Base-by-base conservation (phyloP, 2,888 invertebrate species). In the Pterostichus niger region DNA sequence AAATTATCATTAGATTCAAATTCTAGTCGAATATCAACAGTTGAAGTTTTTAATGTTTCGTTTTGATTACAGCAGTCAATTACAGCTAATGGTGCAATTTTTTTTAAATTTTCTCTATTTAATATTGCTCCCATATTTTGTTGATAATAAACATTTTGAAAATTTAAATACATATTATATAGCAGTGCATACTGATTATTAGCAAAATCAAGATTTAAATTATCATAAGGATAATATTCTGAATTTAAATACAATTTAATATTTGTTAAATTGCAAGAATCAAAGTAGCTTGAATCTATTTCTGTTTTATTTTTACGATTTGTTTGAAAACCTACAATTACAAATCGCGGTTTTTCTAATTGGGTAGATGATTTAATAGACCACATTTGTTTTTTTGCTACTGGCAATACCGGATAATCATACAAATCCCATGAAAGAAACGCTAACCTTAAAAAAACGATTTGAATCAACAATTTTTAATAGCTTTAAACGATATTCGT, bases 351-450 rank as follows among this genome's bases (percentile, higher is more conserved):
- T 77, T 31, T 77, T 64, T 82, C 64, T 49, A 83, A 52, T 61
- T 80, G 71, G 44, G 68, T 79, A 17, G 83, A 46, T 13, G 88
- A 88, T 85, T 87, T 87, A 6, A 88, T 84, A 6, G 86, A 84
- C 88, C 88, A 88, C 15, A 86, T 84, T 84, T 88, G 86, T 84
- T 87, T 87, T 75, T 83, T 85, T 35, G 87, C 87, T 76, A 68
- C 80, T 11, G 87, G 88, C 83, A 90, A 84, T 61, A 86, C 13
- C 0, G 88, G 88, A 84, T 88, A 88, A 84, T 88, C 88, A 84
- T 88, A 88, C 24, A 89, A 73, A 82, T 88, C 87, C 88, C 88
- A 89, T 17, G 86, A 87, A 83, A 89, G 84, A 84, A 88, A 89
- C 17, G 81, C 73, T n/a, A 85, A 3, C 3, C 24, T 59, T n/a